These are phyloP conservation scores for Periophthalmus modestus DNA, from an alignment of 2,113 vertebrate genomes.

Conservation along the genomic window DNA sequence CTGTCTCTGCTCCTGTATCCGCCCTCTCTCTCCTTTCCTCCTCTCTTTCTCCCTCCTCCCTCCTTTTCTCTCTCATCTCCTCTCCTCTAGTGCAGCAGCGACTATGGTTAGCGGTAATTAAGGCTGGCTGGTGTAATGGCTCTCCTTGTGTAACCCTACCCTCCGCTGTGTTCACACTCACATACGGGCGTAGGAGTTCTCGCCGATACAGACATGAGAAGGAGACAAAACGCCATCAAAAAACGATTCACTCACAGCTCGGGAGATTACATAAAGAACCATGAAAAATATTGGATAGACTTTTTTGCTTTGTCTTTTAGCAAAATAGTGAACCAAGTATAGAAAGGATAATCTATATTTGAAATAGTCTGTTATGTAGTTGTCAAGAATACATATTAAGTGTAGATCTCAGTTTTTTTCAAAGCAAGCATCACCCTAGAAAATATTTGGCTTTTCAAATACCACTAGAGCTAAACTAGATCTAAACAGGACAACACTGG, in stretches of 20 bases:
- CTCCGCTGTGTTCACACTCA: constrained; percentile 34
- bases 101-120: constrained; percentile 75
- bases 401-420: no score
- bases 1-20: constrained; percentile 8
- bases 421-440: no score
- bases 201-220: constrained; percentile 18
- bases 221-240: constrained; percentile 4
- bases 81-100: constrained; percentile 29
- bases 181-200: constrained; percentile 20
- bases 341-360: not conserved
- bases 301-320: constrained; percentile 5
- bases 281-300: constrained; percentile 4
- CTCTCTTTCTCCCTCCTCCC: not conserved
- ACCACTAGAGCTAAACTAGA: no score
- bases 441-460: no score
- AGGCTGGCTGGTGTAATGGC: constrained; percentile 64
- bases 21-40: not conserved
- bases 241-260: constrained; percentile 2
- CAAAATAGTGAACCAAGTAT: not conserved
- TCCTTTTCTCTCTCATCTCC: constrained; percentile 3
- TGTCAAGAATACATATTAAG: no score
- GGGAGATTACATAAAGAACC: constrained; percentile 17
- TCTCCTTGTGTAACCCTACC: constrained; percentile 60
- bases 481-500: no score
- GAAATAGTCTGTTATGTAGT: no score